These are phyloP conservation scores for Eupleurogrammus muticus DNA, from an alignment of 2,797 vertebrate species.

Conservation along the genomic window DNA sequence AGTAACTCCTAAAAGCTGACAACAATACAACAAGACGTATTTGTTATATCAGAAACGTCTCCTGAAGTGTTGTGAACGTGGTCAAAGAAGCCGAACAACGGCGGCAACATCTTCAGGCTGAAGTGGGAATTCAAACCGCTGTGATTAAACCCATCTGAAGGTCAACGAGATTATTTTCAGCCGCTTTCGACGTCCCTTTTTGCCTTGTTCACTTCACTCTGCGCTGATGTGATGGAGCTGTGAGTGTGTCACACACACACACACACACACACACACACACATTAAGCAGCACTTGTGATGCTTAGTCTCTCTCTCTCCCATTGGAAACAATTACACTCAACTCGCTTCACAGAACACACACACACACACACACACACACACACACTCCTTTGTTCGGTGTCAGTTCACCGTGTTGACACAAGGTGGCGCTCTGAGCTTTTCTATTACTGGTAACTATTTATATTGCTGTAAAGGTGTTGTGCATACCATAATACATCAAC, in stretches of 20 bases:
- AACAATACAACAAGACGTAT: no score
- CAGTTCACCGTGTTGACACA: slow-evolving; percentile 17
- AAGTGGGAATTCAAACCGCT: not conserved
- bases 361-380: not conserved
- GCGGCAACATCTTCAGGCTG: slow-evolving; percentile 12
- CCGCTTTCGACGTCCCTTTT: not conserved
- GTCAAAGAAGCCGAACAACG: not conserved
- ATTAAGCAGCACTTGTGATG: no score
- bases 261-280: no score
- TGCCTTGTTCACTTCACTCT: not conserved
- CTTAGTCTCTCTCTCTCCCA: not conserved
- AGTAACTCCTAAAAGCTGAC: no score
- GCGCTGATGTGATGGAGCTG: not conserved
- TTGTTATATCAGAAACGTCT: not conserved
- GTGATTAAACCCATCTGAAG: slow-evolving; percentile 14
- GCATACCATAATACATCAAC: not conserved
- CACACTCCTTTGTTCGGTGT: not conserved
- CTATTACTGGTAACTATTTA: not conserved
- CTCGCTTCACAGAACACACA: not conserved
- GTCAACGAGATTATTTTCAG: slow-evolving; percentile 7
- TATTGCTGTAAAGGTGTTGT: not conserved
- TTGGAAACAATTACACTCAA: slow-evolving; percentile 10
- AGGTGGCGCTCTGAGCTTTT: slow-evolving; percentile 45
- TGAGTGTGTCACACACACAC: no score
- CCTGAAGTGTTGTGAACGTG: not conserved